A percentile compares a stretch with the other conserved stretches of the same genome.
Conservation (phyloP, 2,113 vertebrate species). For the Sphaerodactylus townsendi region DNA sequence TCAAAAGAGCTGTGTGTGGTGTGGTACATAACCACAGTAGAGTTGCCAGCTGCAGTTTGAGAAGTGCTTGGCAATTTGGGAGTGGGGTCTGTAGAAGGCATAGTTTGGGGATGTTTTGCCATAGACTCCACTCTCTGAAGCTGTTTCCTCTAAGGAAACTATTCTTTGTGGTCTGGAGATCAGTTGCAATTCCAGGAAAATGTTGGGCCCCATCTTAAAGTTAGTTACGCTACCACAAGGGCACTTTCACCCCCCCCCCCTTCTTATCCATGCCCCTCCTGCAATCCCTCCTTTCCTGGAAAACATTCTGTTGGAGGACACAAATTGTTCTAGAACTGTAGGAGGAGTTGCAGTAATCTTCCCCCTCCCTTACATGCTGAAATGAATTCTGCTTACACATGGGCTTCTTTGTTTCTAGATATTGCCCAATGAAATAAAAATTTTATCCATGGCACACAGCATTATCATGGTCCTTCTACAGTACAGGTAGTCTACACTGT, state of each 20-base stretch:
- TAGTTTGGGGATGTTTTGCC: too few relatives aligned
- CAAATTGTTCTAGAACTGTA: background rate
- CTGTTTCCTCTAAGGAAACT: too few relatives aligned
- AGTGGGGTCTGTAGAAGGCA: too few relatives aligned
- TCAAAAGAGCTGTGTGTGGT: background rate
- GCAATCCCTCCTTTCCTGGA: too few relatives aligned
- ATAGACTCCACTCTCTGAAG: too few relatives aligned
- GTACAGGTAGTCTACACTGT: background rate
- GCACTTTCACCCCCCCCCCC: background rate
- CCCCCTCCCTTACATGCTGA: too few relatives aligned
- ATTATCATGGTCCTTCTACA: background rate
- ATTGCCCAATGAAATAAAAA: background rate
- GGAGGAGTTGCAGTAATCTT: background rate
- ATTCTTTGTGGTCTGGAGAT: background rate
- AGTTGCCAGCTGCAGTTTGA: too few relatives aligned
- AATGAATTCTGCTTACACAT: background rate
- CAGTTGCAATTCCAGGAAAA: background rate
- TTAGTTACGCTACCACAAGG: too few relatives aligned
- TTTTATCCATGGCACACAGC: background rate
- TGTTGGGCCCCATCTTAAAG: too few relatives aligned
- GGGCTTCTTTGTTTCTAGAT: background rate
- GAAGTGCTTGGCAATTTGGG: too few relatives aligned
- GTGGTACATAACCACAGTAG: background rate
- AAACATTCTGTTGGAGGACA: background rate
- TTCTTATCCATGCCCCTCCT: background rate